Percentiles rank a stretch among this genome's conserved stretches.
Conservation (phyloP, 2,797 vertebrate species). For the Melanotaenia maccullochi region DNA sequence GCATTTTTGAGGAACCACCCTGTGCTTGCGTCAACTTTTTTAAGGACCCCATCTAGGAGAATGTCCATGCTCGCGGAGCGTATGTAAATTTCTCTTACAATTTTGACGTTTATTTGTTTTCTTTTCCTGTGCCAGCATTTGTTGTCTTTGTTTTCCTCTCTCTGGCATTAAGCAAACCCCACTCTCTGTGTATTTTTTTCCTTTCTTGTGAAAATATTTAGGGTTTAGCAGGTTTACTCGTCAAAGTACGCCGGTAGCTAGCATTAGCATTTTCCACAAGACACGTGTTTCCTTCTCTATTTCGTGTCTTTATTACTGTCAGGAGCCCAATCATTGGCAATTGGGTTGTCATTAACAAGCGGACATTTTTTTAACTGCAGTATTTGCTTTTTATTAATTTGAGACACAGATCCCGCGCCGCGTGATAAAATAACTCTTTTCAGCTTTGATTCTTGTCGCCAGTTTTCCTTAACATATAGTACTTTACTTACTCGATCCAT, state of each 20-base stretch:
- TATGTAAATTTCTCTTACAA: conserved; percentile 64
- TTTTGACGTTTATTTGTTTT: not conserved
- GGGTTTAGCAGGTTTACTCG: not conserved
- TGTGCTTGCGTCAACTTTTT: conserved; percentile 25
- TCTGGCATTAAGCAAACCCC: accelerated
- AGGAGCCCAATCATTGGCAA: not conserved
- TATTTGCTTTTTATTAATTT: not conserved
- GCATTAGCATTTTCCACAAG: conserved; percentile 43
- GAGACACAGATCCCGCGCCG: accelerated
- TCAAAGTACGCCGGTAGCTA: conserved; percentile 22
- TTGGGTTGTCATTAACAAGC: accelerated
- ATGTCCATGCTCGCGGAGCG: conserved; percentile 93
- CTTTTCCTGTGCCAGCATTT: not conserved
- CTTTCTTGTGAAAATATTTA: accelerated
- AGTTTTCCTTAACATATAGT: too few relatives aligned
- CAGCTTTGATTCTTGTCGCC: too few relatives aligned
- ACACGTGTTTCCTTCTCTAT: conserved; percentile 56
- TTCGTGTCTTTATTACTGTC: too few relatives aligned
- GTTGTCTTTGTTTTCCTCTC: accelerated
- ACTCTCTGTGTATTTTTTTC: accelerated
- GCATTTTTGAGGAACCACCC: conserved; percentile 51
- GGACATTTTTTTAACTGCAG: accelerated
- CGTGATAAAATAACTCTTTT: not conserved
- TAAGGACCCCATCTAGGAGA: conserved; percentile 75
- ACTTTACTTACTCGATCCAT: not conserved